Evolutionary conservation across 2,888 invertebrate species (phyloP), one percentile per base, ranked within the genome.

Genomic region (Pyrocoelia pectoralis): DNA sequence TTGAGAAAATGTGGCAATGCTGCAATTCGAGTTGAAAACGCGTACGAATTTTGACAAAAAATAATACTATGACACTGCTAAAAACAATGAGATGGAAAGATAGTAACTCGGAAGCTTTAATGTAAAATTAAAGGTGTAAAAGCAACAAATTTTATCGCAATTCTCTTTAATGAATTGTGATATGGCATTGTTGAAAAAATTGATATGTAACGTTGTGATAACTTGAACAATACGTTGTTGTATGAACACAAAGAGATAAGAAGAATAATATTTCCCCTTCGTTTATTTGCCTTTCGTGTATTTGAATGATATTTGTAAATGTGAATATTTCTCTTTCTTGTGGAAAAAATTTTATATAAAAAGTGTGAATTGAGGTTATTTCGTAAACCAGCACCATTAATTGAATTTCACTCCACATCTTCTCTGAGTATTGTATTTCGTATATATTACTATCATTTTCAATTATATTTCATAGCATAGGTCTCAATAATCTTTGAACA

Each of bases 211-310:
- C 41, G 15, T 6, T 9, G 13, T 15, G 41, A 43, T 43, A 15
- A 43, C 3, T 8, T 15, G 41, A 15, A 43, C 41, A 43, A 43
- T 43, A 43, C 15, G 13, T 4, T 12, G 15, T 6, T 15, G 41
- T 43, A 15, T 15, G 15, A 43, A 43, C 13, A 43, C 15, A 43
- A 43, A 43, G n/a, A 38, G 41, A 15, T 43, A 43, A 43, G 14
- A 43, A 43, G 15, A 43, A 43, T 43, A 33, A 33, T 33, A 33
- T 33, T 33, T 33, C 33, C 33, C 10, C n/a, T n/a, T 33, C 33
- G 33, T n/a, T 33, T 33, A 33, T 33, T 33, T 33, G n/a, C 33
- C n/a, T 33, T 33, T 33, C 33, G 10, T n/a, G n/a, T n/a, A 33
- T 33, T 33, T 33, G 3, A 33, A 33, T 33, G 33, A n/a, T 33